Conservation (phyloP, 2,113 vertebrate species). For the Dinomys branickii region DNA sequence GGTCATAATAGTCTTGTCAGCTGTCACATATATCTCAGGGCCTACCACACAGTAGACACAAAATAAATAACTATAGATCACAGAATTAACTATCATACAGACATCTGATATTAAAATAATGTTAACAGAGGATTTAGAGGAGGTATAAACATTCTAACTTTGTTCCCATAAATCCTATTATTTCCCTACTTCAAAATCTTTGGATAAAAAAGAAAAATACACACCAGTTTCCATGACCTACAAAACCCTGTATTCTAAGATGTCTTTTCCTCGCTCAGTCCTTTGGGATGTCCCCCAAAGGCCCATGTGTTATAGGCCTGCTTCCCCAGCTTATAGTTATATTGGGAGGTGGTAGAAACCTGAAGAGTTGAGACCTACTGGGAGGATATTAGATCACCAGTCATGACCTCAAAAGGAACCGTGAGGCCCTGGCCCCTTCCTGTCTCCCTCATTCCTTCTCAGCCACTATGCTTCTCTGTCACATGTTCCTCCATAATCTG, state of each 20-base stretch:
- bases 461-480: background rate
- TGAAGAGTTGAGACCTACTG: background rate
- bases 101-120: background rate
- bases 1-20: background rate
- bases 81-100: background rate
- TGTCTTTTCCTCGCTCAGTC: background rate
- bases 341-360: background rate
- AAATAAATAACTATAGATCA: background rate
- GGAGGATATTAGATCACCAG: background rate
- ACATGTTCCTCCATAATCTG: background rate
- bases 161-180: background rate
- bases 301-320: background rate
- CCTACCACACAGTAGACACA: background rate
- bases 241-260: background rate
- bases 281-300: background rate
- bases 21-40: background rate
- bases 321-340: background rate
- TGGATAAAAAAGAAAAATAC: background rate
- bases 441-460: background rate
- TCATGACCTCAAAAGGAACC: background rate
- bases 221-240: background rate
- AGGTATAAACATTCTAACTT: background rate
- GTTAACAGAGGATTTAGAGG: background rate
- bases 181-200: background rate
- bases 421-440: background rate